These are phyloP conservation scores for Pampusana beccarii DNA, from an alignment of 2,113 vertebrate genomes.

Conservation along the genomic window DNA sequence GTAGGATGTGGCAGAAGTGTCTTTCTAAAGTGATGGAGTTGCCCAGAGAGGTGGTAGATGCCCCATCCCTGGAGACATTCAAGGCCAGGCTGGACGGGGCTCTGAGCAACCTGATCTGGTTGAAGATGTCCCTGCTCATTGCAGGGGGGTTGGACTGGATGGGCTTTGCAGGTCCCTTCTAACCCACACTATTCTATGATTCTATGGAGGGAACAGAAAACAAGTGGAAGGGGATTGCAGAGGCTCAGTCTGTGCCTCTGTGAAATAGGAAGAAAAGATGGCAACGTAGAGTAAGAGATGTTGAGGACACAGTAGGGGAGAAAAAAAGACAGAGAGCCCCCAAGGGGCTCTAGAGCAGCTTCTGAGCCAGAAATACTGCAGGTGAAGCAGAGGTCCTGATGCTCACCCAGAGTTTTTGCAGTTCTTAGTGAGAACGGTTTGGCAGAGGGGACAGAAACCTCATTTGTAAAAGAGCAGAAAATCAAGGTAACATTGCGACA, in stretches of 20 bases:
- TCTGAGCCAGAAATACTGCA: not conserved
- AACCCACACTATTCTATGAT: no score
- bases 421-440: not conserved
- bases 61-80: no score
- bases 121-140: no score
- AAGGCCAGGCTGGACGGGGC: no score
- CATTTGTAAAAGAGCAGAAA: not conserved
- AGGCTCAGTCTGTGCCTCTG: not conserved
- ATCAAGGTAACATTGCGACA: not conserved
- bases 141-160: no score
- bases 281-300: not conserved
- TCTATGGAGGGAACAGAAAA: not conserved
- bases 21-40: not conserved
- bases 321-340: not conserved
- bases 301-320: rapidly evolving
- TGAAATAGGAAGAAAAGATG: not conserved
- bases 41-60: no score
- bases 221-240: not conserved
- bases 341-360: not conserved
- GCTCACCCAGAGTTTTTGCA: not conserved
- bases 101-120: no score
- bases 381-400: not conserved
- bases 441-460: not conserved
- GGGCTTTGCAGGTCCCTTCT: no score
- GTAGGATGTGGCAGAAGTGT: not conserved